Evolutionary conservation across 2,888 invertebrate genomes (phyloP).

Genomic region (Ptychoptera contaminata): DNA sequence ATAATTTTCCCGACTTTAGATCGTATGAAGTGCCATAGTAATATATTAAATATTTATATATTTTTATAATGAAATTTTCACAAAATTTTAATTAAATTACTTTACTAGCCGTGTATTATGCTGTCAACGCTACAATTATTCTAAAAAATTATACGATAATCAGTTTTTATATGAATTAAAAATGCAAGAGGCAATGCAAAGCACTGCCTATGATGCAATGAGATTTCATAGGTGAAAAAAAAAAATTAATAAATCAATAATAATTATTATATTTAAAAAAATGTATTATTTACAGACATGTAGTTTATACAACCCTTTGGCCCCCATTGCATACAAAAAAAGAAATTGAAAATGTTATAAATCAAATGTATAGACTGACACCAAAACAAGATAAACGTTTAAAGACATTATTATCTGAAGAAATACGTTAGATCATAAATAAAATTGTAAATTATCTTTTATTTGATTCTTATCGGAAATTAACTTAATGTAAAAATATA

Average conservation of each 20-base stretch:
- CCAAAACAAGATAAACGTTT: constrained; percentile 8
- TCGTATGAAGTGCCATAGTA: no score
- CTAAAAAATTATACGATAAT: constrained; percentile 19
- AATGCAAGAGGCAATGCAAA: constrained; percentile 28
- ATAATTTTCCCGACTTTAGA: no score
- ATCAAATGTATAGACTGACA: constrained; percentile 7
- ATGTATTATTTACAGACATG: constrained; percentile 17
- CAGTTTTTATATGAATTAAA: constrained; percentile 29
- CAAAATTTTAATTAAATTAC: no score
- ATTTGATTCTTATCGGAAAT: no score
- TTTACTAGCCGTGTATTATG: constrained; percentile 4
- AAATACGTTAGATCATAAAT: background rate
- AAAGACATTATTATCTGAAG: constrained; percentile 5
- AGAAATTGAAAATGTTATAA: constrained; percentile 22
- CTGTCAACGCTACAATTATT: constrained; percentile 6
- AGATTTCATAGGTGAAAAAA: constrained; percentile 23
- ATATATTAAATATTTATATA: no score
- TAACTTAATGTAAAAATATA: no score
- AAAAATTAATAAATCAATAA: constrained; percentile 9
- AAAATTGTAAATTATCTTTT: no score
- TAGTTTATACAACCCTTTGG: constrained; percentile 30
- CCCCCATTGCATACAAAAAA: constrained; percentile 28
- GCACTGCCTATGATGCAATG: constrained; percentile 29
- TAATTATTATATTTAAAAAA: constrained; percentile 2
- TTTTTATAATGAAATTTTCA: no score